These are phyloP conservation scores for Amblyopsis rosae DNA, from an alignment of 2,113 vertebrate species.

Conservation along the genomic window DNA sequence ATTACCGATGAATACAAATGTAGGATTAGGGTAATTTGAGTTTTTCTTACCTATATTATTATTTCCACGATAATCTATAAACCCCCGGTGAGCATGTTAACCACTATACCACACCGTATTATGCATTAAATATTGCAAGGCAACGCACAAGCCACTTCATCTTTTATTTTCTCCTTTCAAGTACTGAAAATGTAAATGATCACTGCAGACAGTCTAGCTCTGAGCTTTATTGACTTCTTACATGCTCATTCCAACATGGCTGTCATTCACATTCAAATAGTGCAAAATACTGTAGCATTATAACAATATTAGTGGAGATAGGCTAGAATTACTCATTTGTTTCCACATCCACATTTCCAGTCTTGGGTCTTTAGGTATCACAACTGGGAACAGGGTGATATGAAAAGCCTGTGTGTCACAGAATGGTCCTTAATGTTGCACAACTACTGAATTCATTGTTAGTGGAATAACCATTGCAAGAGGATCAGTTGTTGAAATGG, in stretches of 20 bases:
- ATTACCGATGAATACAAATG: neutral
- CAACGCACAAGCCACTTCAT: no score
- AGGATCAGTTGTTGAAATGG: conserved; percentile 52
- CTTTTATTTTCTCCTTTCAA: no score
- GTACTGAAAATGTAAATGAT: no score
- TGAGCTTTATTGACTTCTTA: no score
- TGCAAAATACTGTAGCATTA: no score
- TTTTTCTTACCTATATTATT: neutral
- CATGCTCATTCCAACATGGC: no score
- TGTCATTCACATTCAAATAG: no score
- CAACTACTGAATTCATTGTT: neutral
- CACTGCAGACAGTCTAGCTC: no score
- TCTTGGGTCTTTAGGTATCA: neutral
- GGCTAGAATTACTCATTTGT: neutral
- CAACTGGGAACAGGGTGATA: neutral
- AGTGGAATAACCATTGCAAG: conserved; percentile 24
- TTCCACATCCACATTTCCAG: neutral
- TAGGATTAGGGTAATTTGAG: neutral
- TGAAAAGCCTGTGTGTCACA: neutral
- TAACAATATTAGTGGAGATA: no score
- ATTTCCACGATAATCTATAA: conserved; percentile 12
- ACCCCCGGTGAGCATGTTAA: neutral
- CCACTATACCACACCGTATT: neutral
- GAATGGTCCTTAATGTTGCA: neutral
- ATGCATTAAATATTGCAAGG: neutral